Conservation (phyloP, 2,113 vertebrate species). For the Pyrgilauda ruficollis region DNA sequence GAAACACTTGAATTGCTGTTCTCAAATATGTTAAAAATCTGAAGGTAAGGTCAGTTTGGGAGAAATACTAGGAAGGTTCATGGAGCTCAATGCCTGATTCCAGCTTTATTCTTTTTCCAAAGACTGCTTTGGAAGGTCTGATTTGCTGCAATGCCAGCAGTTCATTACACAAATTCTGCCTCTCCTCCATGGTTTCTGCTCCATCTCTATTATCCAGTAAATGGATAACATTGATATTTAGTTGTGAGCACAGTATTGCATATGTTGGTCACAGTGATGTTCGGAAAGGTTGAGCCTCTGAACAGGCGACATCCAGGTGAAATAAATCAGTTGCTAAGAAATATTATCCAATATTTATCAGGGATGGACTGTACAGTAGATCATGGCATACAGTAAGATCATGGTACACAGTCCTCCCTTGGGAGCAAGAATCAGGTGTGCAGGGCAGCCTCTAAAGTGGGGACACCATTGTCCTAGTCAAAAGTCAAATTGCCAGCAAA, state of each 20-base stretch:
- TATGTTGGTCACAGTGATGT: accelerated
- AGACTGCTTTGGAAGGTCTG: not conserved
- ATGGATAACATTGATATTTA: not conserved
- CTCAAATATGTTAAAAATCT: not conserved
- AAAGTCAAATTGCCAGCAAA: not conserved
- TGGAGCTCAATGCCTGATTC: not conserved
- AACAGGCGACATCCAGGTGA: not conserved
- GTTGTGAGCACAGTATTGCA: not conserved
- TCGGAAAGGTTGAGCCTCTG: not conserved
- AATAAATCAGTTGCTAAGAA: not conserved
- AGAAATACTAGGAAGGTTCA: not conserved
- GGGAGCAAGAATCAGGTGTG: not conserved
- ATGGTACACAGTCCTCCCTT: not conserved
- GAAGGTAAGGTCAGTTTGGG: not conserved
- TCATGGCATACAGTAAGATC: not conserved
- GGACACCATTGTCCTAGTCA: not conserved
- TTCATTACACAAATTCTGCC: not conserved
- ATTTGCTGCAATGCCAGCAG: not conserved
- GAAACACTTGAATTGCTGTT: not conserved
- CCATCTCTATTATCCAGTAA: not conserved
- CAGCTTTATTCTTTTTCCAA: not conserved
- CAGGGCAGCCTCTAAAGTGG: not conserved
- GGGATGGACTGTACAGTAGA: not conserved
- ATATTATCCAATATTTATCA: not conserved
- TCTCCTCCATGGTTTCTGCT: not conserved